These are phyloP conservation scores for Notechis scutatus DNA, from an alignment of 2,113 vertebrate species.

Conservation along the genomic window DNA sequence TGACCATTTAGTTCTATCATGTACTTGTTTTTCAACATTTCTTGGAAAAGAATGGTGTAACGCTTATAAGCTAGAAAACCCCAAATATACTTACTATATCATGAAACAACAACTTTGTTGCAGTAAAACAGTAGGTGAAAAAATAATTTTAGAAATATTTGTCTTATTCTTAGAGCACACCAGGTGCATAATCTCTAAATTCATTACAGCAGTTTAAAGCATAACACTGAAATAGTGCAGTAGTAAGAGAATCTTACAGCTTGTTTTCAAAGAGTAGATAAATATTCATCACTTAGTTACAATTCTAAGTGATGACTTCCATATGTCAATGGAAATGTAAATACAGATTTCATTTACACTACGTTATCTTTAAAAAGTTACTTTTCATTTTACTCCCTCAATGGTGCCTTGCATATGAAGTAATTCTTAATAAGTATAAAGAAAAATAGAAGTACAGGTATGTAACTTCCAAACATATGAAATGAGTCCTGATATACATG, in stretches of 20 bases:
- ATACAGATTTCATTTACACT: neutral
- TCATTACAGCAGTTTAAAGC: conserved; percentile 52
- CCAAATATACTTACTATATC: conserved; percentile 36
- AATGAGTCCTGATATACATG: conserved; percentile 63
- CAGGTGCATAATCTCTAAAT: conserved; percentile 71
- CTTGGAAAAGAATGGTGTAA: neutral
- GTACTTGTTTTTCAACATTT: neutral
- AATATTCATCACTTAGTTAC: neutral
- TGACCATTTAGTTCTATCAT: conserved; percentile 25
- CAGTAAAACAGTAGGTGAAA: conserved; percentile 40
- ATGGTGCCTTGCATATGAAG: neutral
- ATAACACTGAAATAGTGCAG: conserved; percentile 30
- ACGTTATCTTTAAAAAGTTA: neutral
- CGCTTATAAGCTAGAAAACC: conserved; percentile 32
- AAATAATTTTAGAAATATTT: conserved; percentile 48
- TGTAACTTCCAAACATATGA: conserved; percentile 32
- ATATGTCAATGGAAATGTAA: neutral
- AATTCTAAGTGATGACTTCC: neutral
- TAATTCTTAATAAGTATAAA: conserved; percentile 9
- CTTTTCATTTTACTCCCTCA: neutral
- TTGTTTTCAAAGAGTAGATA: conserved; percentile 1
- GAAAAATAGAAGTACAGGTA: conserved; percentile 19
- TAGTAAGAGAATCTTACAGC: conserved; percentile 26
- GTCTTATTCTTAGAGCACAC: conserved; percentile 68
- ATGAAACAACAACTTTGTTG: conserved; percentile 38